A percentile compares a stretch with the other conserved stretches of the same genome.
Evolutionary conservation across 2,113 vertebrate species (phyloP).

Genomic region (Tauraco erythrolophus): DNA sequence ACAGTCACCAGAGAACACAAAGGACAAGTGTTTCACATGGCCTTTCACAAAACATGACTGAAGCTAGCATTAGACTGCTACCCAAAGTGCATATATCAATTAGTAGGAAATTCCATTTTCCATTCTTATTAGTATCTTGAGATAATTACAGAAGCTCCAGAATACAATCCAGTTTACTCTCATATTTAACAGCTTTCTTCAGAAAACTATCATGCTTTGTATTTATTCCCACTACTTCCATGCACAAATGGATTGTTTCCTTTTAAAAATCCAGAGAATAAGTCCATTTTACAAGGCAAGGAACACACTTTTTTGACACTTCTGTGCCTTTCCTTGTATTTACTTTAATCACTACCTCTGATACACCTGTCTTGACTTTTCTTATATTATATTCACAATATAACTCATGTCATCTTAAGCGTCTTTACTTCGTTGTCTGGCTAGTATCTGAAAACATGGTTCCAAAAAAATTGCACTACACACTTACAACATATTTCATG

Average conservation of each 20-base stretch:
- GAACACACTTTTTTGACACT: background rate
- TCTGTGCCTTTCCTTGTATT: background rate
- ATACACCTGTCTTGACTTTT: background rate
- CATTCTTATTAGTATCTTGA: background rate
- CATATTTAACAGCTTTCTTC: background rate
- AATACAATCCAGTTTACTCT: background rate
- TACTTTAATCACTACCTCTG: background rate
- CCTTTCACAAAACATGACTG: background rate
- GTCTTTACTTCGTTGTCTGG: background rate
- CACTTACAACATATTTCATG: accelerated
- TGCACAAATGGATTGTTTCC: background rate
- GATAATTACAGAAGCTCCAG: background rate
- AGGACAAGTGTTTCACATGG: background rate
- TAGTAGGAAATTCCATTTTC: background rate
- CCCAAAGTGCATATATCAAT: background rate
- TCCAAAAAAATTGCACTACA: background rate
- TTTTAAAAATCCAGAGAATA: background rate
- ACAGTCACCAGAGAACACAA: background rate
- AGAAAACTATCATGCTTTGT: background rate
- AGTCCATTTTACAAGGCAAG: background rate
- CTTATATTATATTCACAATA: background rate
- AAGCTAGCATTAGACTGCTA: background rate
- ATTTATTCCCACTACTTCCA: background rate
- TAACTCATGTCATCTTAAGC: background rate
- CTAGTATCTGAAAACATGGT: background rate